These are phyloP conservation scores for Argyrosomus japonicus DNA, from an alignment of 2,113 vertebrate species.

Conservation along the genomic window DNA sequence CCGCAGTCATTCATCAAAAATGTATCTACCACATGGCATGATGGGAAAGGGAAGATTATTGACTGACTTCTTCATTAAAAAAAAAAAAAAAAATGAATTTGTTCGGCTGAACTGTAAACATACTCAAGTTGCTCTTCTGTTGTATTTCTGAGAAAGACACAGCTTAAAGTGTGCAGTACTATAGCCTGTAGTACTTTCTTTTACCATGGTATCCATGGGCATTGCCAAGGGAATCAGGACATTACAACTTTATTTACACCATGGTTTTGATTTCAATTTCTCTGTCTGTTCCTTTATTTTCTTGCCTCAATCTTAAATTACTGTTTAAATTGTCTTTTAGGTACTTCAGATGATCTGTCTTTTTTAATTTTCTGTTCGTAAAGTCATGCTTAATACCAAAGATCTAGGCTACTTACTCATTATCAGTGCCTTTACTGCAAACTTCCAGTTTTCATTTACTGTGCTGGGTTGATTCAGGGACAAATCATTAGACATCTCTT, in stretches of 20 bases:
- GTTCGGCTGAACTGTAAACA: not conserved
- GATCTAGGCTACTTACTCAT: slow-evolving; percentile 16
- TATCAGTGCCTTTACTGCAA: not conserved
- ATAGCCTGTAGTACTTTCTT: not conserved
- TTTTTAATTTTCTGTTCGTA: not conserved
- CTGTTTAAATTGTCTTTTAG: not conserved
- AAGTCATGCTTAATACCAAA: slow-evolving; percentile 11
- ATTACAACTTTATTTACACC: too few species aligned
- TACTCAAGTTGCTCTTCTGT: too few species aligned
- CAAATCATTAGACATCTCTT: slow-evolving; percentile 32
- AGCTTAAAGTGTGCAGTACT: too few species aligned
- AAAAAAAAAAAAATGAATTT: not conserved
- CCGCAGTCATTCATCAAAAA: not conserved
- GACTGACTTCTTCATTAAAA: not conserved
- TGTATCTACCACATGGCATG: not conserved
- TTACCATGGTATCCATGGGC: too few species aligned
- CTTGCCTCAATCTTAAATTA: not conserved
- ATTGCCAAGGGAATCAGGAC: too few species aligned
- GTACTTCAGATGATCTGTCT: not conserved
- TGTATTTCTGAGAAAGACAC: too few species aligned
- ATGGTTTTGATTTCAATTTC: not conserved
- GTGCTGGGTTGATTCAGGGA: slow-evolving; percentile 22
- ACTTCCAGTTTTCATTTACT: slow-evolving; percentile 12
- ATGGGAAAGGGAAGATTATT: not conserved
- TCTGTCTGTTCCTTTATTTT: not conserved